Percentiles rank a stretch among this genome's conserved stretches.
These are phyloP conservation scores for Triplophysa yarkandensis DNA, from an alignment of 2,797 vertebrate species.

Conservation along the genomic window DNA sequence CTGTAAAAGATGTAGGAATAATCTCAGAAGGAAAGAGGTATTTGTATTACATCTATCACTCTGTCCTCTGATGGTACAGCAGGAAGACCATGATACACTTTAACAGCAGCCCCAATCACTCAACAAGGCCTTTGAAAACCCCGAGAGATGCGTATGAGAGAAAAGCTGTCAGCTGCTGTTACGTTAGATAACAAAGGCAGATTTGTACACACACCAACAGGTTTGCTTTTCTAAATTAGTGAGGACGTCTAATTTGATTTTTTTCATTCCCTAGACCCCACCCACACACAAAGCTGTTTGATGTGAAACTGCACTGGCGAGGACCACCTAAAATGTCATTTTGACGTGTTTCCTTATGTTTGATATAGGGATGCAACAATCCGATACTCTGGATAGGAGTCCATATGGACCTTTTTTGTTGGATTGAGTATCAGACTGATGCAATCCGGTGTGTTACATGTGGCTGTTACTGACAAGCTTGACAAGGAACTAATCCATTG, in stretches of 20 bases:
- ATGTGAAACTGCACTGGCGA: background rate
- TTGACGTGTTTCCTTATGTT: background rate
- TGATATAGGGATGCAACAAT: too few relatives aligned
- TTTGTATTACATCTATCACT: conserved; percentile 59
- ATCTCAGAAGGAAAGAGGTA: conserved; percentile 41
- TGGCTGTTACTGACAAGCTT: too few relatives aligned
- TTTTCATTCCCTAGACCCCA: background rate
- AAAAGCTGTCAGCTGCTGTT: conserved; percentile 18
- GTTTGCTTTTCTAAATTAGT: background rate
- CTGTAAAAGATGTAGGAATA: conserved; percentile 16
- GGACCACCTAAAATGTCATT: background rate
- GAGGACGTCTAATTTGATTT: background rate
- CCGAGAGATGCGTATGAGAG: conserved; percentile 32
- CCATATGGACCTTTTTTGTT: too few relatives aligned
- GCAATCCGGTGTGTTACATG: too few relatives aligned
- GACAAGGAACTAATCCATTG: too few relatives aligned
- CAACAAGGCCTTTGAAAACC: conserved; percentile 49
- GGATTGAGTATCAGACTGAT: too few relatives aligned
- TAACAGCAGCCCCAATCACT: conserved; percentile 48
- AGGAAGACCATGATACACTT: conserved; percentile 46
- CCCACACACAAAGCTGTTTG: background rate
- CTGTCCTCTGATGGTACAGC: conserved; percentile 39
- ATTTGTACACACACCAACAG: background rate
- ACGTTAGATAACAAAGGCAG: conserved; percentile 4
- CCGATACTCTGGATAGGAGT: too few relatives aligned